Base-by-base conservation (phyloP, 2,797 vertebrate species). In the Clarias pachynema region DNA sequence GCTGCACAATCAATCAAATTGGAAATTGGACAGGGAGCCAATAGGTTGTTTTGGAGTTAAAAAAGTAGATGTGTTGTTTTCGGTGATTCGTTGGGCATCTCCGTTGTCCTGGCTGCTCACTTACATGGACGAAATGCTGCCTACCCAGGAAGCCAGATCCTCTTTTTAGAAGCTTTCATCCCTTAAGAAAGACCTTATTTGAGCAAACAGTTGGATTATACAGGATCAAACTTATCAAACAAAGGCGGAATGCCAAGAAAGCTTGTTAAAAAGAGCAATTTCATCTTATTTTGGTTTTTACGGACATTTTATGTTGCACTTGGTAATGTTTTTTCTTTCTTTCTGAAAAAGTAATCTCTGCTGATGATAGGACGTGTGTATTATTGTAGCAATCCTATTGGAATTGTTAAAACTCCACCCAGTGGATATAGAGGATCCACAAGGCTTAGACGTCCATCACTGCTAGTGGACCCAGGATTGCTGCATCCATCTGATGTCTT, bases 11-110 rank as follows among this genome's bases (percentile, higher is more conserved):
- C 87, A 87, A 89, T 91, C 31, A 88, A 40, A 40, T 40, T 94
- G 93, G 94, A 95, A 96, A 95, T 91, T 91, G 91, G 88, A 83
- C 65, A 87, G 79, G 40, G 74, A 88, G 75, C 85, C 82, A 84
- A 81, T 88, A 72, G 87, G 81, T 89, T 83, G 79, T 78, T 89
- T 77, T 68, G 85, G 60, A 84, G 66, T 57, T 79, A 84, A 88
- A 84, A 87, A 87, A 85, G n/a, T 81, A 78, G 86, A 87, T 81
- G 69, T 44, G 44, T 78, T 68, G 72, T 84, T 85, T 80, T 81
- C 57, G 59, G 70, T 26, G 57, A 86, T 77, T 56, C 57, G 12
- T 77, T 69, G 12, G 81, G 53, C 79, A 81, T 80, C 34, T 82
- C 78, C 44, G 80, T 81, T 81, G 34, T 86, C 83, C 60, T 86